Conservation (phyloP, 2,113 vertebrate species). For the Macrotus californicus region DNA sequence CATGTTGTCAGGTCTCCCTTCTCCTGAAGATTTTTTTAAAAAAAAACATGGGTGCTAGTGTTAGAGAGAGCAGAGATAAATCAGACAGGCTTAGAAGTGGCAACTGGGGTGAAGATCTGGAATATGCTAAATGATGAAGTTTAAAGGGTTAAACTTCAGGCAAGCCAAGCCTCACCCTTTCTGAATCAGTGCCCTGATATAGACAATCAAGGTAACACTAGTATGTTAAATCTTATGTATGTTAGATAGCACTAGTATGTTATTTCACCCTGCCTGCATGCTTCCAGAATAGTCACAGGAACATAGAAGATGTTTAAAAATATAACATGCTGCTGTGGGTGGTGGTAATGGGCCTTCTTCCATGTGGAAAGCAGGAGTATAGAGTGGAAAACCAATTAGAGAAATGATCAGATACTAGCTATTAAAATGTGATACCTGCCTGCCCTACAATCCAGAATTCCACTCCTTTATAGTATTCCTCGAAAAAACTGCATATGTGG, state of each 20-base stretch:
- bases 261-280: no score
- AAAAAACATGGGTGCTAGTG: not conserved
- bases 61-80: slow-evolving; percentile 18
- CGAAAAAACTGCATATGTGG: not conserved
- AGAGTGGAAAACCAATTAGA: not conserved
- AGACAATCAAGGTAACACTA: not conserved
- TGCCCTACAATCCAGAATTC: not conserved
- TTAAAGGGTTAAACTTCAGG: slow-evolving; percentile 13
- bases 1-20: not conserved
- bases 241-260: no score
- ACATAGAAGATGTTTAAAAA: not conserved
- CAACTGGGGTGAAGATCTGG: not conserved
- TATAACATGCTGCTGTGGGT: not conserved
- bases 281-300: not conserved
- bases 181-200: not conserved
- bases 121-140: slow-evolving; percentile 1
- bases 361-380: not conserved
- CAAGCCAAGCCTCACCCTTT: not conserved
- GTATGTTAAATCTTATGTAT: not conserved
- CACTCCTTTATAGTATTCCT: not conserved
- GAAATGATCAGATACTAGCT: not conserved
- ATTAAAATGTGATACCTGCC: not conserved
- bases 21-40: not conserved
- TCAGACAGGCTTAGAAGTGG: not conserved
- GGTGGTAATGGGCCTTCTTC: not conserved